Percentiles rank a stretch among this genome's conserved stretches.
These are phyloP conservation scores for Bathynomus jamesi DNA, from an alignment of 1,140 invertebrate species.

Conservation along the genomic window DNA sequence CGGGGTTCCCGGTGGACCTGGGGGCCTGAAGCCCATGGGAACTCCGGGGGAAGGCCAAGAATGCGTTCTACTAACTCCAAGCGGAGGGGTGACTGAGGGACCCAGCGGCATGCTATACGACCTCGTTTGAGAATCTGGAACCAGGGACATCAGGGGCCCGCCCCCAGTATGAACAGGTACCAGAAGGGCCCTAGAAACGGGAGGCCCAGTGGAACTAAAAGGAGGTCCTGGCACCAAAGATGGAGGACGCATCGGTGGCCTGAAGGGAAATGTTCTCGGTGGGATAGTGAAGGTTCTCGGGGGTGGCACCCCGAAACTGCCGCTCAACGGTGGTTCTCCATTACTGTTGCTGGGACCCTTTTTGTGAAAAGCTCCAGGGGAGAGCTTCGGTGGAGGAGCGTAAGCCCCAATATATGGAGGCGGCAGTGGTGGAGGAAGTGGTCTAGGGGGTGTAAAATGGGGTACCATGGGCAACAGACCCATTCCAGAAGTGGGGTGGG, in stretches of 20 bases:
- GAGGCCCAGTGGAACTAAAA: neutral
- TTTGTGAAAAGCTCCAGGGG: no score
- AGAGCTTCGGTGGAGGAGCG: no score
- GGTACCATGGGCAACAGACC: no score
- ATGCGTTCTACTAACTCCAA: neutral
- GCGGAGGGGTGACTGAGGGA: neutral
- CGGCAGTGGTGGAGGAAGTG: no score
- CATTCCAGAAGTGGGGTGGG: no score
- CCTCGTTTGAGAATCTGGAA: neutral
- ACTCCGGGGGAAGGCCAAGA: neutral
- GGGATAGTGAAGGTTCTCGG: no score
- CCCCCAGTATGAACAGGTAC: neutral
- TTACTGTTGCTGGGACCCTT: no score
- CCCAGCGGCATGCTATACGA: neutral
- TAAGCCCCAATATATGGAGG: no score
- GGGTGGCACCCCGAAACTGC: no score
- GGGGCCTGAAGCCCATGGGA: neutral
- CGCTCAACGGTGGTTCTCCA: no score
- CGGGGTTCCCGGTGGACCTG: no score
- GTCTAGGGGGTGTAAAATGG: no score
- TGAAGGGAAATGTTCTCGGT: neutral
- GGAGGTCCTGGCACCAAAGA: neutral
- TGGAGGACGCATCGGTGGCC: neutral
- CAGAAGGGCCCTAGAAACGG: neutral
- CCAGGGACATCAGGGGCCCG: neutral